Evolutionary conservation across 2,888 invertebrate genomes (phyloP), one percentile per base, ranked within the genome.

Genomic region (Hyposoter dolosus): DNA sequence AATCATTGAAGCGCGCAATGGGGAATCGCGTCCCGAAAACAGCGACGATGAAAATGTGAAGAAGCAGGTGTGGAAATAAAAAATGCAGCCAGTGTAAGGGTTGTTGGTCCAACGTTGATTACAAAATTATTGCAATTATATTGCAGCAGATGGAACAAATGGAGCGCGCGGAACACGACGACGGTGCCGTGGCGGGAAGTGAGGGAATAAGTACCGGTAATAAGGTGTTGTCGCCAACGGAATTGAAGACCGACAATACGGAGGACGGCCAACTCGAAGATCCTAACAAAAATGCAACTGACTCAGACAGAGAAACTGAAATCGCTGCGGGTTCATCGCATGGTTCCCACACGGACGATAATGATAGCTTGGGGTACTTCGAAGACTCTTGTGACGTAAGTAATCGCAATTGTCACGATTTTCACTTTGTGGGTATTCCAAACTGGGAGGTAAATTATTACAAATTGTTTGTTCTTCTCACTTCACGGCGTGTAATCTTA

Each of bases 351-450:
- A 74, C 74, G 74, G 74, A 74, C 56, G 56, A 56, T 56, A 74
- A 74, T 56, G 56, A 74, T 35, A 56, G 56, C 74, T 74, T 32
- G 56, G n/a, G 56, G 35, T 74, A 74, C 74, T 35, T 56, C 19
- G 56, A 74, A 56, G 74, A 56, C 40, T 17, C 74, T 32, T 74
- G 19, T 74, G 74, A 74, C 74, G 74, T 74, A 74, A 74, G 74
- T 74, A 60, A 74, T 74, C 74, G 74, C 74, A 74, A 74, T 56
- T 74, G 40, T 74, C 56, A 56, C 74, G 74, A 56, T 74, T 74
- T 56, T n/a, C n/a, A 74, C 60, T 74, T 74, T 74, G 56, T 40
- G 56, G 40, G 56, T 56, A 74, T 74, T 74, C 74, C 56, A 74
- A 74, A 56, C 74, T 23, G 74, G 45, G 45, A 45, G 12, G 45